phyloP scores from a whole-genome alignment of 1,140 invertebrate genomes.

The Chironomus striatipennis region DNA sequence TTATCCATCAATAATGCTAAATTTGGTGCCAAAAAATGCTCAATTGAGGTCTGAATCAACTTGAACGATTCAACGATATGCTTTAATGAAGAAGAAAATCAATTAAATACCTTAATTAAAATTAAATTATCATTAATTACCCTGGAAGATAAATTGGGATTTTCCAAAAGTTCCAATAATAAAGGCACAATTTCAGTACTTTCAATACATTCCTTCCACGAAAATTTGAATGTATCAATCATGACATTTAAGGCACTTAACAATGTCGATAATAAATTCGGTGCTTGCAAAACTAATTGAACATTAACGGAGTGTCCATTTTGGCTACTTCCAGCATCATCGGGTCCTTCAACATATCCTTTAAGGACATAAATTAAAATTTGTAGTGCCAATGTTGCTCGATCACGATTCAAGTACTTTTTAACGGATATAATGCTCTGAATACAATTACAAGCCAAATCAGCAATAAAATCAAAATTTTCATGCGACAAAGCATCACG shows the following conservation, averaged over 20 bases:
- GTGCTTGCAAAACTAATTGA: constrained; percentile 38
- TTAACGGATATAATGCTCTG: constrained; percentile 48
- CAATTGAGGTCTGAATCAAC: constrained; percentile 55
- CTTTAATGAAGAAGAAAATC: constrained; percentile 40
- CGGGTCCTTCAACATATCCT: constrained; percentile 30
- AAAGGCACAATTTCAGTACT: constrained; percentile 37
- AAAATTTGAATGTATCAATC: constrained; percentile 58
- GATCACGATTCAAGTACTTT: constrained; percentile 47
- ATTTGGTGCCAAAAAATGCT: constrained; percentile 65
- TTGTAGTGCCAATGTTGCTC: constrained; percentile 62
- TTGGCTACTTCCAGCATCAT: constrained; percentile 33
- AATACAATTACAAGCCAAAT: constrained; percentile 52
- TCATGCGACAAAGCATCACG: constrained; percentile 44
- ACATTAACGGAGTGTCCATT: constrained; percentile 39
- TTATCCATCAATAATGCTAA: constrained; percentile 59
- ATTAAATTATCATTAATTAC: constrained; percentile 29
- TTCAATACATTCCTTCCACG: constrained; percentile 54
- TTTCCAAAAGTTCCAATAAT: constrained; percentile 39
- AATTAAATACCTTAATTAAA: constrained; percentile 24
- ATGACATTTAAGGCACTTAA: constrained; percentile 52
- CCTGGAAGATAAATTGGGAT: constrained; percentile 37
- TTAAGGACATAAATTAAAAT: constrained; percentile 55
- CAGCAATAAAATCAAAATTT: constrained; percentile 41
- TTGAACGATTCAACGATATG: constrained; percentile 57
- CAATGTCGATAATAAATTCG: constrained; percentile 47